Conservation (phyloP, 2,888 invertebrate species). For the Heliconius ethilla region DNA sequence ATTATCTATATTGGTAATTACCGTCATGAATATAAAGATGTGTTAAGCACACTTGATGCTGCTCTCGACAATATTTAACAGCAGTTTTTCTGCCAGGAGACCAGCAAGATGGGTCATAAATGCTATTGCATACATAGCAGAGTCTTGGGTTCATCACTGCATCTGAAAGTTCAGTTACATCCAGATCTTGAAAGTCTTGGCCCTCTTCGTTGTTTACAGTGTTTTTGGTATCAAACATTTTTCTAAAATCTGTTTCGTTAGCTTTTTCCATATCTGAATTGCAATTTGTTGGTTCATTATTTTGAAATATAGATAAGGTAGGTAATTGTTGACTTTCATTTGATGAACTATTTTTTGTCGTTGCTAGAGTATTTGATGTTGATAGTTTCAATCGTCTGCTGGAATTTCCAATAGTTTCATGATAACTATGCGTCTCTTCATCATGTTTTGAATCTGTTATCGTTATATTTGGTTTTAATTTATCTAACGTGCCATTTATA, state of each 20-base stretch:
- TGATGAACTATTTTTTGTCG: neutral
- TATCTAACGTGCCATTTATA: neutral
- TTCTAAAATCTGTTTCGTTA: neutral
- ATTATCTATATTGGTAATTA: slow-evolving; percentile 44
- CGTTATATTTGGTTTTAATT: neutral
- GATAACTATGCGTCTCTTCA: neutral
- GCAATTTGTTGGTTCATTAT: neutral
- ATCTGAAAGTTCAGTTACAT: slow-evolving; percentile 69
- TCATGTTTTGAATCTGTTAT: neutral
- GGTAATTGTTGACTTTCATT: neutral
- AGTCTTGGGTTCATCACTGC: slow-evolving; percentile 56
- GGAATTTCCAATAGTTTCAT: neutral
- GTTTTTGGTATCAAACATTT: neutral
- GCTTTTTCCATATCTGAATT: neutral
- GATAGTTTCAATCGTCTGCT: neutral
- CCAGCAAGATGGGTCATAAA: slow-evolving; percentile 62
- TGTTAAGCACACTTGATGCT: slow-evolving; percentile 61
- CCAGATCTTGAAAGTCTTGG: slow-evolving; percentile 44
- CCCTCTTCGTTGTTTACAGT: neutral
- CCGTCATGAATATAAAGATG: slow-evolving; percentile 59
- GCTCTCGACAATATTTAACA: slow-evolving; percentile 65
- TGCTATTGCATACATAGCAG: slow-evolving; percentile 70
- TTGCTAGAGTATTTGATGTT: neutral
- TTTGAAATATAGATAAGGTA: neutral
- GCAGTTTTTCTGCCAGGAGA: slow-evolving; percentile 61